Base-by-base conservation (phyloP, 2,888 invertebrate species). In the Gerosis bhagava region DNA sequence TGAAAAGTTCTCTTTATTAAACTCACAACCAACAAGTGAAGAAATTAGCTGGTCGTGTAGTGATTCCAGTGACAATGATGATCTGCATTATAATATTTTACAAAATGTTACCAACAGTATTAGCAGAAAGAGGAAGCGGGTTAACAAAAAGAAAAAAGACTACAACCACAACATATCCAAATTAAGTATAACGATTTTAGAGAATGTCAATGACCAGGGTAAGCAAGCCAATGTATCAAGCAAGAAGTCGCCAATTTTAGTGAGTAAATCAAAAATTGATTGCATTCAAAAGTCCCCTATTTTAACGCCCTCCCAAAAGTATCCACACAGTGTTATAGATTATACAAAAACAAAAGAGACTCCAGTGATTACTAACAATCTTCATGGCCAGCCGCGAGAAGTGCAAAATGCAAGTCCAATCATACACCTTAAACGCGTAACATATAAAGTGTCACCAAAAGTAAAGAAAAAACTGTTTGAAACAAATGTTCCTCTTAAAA, bases 31-130 rank as follows among this genome's bases (percentile, higher is more conserved):
- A 41, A 51, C 66, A 17, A 61, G 53, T n/a, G 75, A 75, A 50
- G 76, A 81, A 47, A 87, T 88, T 16, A 67, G 63, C 47, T 84
- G 83, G 84, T 76, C 84, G 8, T 74, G 70, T 2, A 83, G 82
- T 51, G 77, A 81, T 12, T 77, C 80, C 0, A 83, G 83, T 55
- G 87, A 83, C 41, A 84, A 84, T 58, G 69, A 73, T 41, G 39
- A 73, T 42, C 40, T 19, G 6, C 19, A 6, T 19, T 6, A 19
- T 19, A 19, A 19, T n/a, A n/a, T n/a, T 5, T 6, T 19, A 19
- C 3, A 19, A 19, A 19, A 19, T 6, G 6, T 19, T 19, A 19
- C 19, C 13, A 60, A 54, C 5, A 65, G 51, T 50, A 51, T 40
- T 15, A 47, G 41, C 24, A 61, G 61, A 10, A 83, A 82, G 49